Conservation (phyloP, 1,140 invertebrate species). For the Nasonia longicornis region DNA sequence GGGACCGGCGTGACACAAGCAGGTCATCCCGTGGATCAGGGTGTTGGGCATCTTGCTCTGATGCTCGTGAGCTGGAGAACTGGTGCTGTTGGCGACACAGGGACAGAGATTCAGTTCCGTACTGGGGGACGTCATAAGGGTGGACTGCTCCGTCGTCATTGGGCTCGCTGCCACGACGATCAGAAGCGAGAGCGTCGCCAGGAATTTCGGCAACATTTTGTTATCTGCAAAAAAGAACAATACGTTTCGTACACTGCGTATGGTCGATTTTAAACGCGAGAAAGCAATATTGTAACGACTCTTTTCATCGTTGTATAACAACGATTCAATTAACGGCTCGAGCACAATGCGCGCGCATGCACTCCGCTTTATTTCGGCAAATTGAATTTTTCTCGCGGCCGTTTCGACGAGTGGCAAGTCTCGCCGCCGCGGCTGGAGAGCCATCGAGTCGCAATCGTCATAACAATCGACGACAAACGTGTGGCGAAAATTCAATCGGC, state of each 20-base stretch:
- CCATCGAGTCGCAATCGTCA: not conserved
- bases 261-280: too few species aligned
- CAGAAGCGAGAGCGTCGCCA: not conserved
- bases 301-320: not conserved
- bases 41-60: conserved; percentile 43
- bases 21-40: conserved; percentile 59
- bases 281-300: not conserved
- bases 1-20: conserved; percentile 55
- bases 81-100: not conserved
- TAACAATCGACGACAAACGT: not conserved
- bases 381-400: not conserved
- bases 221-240: not conserved
- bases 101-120: conserved; percentile 26
- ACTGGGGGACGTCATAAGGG: not conserved
- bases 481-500: not conserved
- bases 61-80: not conserved
- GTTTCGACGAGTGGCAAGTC: not conserved
- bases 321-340: not conserved
- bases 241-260: too few species aligned
- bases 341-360: not conserved
- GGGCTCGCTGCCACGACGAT: not conserved
- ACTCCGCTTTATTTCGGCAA: not conserved
- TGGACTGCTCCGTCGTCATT: not conserved
- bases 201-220: not conserved
- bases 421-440: not conserved